These are phyloP conservation scores for Calameuta filiformis DNA, from an alignment of 2,888 invertebrate species.

Conservation along the genomic window DNA sequence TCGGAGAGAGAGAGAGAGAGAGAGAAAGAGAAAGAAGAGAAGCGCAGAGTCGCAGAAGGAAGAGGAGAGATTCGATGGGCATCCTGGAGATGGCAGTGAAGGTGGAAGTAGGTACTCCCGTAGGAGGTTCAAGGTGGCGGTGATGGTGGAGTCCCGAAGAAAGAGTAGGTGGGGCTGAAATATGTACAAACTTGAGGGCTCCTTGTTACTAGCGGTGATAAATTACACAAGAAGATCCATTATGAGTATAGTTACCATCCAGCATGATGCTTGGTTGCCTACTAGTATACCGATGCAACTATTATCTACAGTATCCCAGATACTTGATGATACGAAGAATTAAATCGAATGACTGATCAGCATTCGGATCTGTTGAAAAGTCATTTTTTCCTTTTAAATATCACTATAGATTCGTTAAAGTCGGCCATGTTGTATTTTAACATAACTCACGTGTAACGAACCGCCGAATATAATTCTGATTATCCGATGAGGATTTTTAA, in stretches of 20 bases:
- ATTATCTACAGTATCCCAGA: background rate
- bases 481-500: background rate
- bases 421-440: background rate
- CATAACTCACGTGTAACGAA: background rate
- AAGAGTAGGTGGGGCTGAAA: slow-evolving; percentile 46
- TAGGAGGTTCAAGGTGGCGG: slow-evolving; percentile 14
- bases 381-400: background rate
- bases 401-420: background rate
- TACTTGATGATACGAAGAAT: background rate
- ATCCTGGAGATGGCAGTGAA: background rate
- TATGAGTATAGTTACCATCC: slow-evolving; percentile 36
- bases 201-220: slow-evolving; percentile 61
- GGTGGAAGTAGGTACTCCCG: slow-evolving; percentile 1
- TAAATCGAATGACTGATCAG: background rate
- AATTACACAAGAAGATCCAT: slow-evolving; percentile 49
- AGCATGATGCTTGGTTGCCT: background rate
- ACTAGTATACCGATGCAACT: background rate
- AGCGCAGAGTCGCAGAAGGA: slow-evolving; percentile 20
- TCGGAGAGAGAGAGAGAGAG: slow-evolving; percentile 11
- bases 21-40: slow-evolving; percentile 24
- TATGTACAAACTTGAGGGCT: slow-evolving; percentile 59
- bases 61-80: slow-evolving; percentile 26
- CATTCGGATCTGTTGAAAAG: background rate
- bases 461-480: background rate
- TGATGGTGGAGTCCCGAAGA: slow-evolving; percentile 15